A percentile compares a stretch with the other conserved stretches of the same genome.
These are phyloP conservation scores for Synanthedon myopaeformis DNA, from an alignment of 2,888 invertebrate species.

Conservation along the genomic window DNA sequence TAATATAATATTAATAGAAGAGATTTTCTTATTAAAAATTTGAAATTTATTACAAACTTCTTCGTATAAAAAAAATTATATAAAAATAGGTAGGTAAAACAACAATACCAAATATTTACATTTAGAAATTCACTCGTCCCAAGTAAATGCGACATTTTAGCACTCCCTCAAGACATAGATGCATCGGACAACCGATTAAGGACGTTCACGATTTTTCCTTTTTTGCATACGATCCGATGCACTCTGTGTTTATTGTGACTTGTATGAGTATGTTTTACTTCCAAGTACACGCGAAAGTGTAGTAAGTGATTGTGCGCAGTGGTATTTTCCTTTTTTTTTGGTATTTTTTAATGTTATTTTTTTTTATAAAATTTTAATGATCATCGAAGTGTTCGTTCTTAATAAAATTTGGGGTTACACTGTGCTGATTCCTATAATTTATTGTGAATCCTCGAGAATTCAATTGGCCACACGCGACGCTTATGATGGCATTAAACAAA, in stretches of 20 bases:
- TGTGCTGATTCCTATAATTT: too few species aligned
- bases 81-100: too few species aligned
- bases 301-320: not conserved
- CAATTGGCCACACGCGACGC: not conserved
- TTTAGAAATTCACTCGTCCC: too few species aligned
- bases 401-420: too few species aligned
- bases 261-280: not conserved
- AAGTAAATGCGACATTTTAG: slow-evolving; percentile 25
- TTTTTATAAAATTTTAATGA: not conserved
- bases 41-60: too few species aligned
- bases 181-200: slow-evolving; percentile 22
- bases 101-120: too few species aligned
- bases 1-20: too few species aligned
- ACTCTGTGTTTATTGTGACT: slow-evolving; percentile 7
- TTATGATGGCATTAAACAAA: too few species aligned
- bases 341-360: not conserved
- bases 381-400: not conserved
- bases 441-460: not conserved
- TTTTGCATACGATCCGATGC: slow-evolving; percentile 22
- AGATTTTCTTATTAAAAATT: too few species aligned
- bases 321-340: not conserved
- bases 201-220: slow-evolving; percentile 29
- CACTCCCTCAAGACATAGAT: slow-evolving; percentile 15
- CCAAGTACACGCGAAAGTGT: not conserved
- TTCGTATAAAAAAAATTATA: too few species aligned